Conservation (phyloP, 2,888 invertebrate genomes). For the Melanargia galathea region DNA sequence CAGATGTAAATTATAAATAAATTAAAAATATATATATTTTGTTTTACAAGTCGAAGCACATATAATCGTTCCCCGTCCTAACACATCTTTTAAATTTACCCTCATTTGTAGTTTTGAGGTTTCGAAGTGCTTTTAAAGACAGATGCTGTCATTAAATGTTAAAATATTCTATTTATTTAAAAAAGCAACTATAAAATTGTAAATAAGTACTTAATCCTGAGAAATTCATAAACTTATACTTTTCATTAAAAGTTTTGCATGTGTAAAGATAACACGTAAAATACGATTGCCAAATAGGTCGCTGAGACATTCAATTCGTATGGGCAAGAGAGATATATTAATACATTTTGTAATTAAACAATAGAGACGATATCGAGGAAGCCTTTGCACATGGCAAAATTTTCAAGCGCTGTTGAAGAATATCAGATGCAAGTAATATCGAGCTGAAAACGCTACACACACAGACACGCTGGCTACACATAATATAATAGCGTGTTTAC, state of each 20-base stretch:
- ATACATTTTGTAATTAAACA: too few species aligned
- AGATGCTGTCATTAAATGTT: slow-evolving; percentile 70
- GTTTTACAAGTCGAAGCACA: slow-evolving; percentile 29
- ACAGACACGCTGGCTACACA: too few species aligned
- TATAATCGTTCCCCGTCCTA: slow-evolving; percentile 63
- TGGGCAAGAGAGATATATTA: too few species aligned
- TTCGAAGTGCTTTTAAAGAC: slow-evolving; percentile 74
- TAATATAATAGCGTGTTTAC: too few species aligned
- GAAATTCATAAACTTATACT: slow-evolving; percentile 4
- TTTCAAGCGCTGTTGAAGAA: too few species aligned
- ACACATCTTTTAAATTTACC: slow-evolving; percentile 44
- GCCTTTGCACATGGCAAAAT: too few species aligned
- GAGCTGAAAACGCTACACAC: too few species aligned
- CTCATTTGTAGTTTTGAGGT: slow-evolving; percentile 51
- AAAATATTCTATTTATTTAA: slow-evolving; percentile 46
- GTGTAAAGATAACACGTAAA: slow-evolving; percentile 12
- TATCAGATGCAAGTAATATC: too few species aligned
- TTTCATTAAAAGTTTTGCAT: slow-evolving; percentile 4
- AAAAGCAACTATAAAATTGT: slow-evolving; percentile 49
- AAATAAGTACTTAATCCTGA: slow-evolving; percentile 47
- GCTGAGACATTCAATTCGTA: not conserved
- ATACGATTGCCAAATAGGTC: not conserved
- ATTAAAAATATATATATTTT: slow-evolving; percentile 25
- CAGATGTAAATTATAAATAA: slow-evolving; percentile 20
- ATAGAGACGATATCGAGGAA: too few species aligned